phyloP scores from a whole-genome alignment of 1,140 invertebrate genomes.

The Holcopasites calliopsidis region DNA sequence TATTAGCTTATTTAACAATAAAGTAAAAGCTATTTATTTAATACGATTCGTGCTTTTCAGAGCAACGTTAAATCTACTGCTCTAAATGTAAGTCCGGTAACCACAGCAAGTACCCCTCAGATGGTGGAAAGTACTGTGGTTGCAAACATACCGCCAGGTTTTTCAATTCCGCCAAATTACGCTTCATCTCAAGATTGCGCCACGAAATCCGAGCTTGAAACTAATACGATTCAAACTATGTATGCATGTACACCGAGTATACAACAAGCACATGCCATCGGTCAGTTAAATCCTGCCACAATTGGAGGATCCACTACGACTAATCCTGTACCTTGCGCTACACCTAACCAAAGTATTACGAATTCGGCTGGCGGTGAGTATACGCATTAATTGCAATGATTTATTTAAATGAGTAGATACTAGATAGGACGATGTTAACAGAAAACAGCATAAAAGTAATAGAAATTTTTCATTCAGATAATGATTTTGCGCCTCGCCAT shows the following conservation, averaged over 20 bases:
- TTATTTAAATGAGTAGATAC: not conserved
- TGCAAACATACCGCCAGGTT: constrained; percentile 61
- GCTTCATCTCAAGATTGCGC: constrained; percentile 30
- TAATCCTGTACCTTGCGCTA: constrained; percentile 61
- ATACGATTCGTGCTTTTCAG: constrained; percentile 29
- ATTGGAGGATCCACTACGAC: constrained; percentile 62
- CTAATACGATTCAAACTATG: constrained; percentile 23
- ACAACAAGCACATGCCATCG: constrained; percentile 24
- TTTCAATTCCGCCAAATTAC: constrained; percentile 67
- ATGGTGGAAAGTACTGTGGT: constrained; percentile 41
- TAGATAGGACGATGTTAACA: not conserved
- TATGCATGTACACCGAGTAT: constrained; percentile 4
- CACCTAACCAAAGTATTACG: constrained; percentile 63
- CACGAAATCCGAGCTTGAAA: constrained; percentile 31
- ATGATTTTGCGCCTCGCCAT: constrained; percentile 46
- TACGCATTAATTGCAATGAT: not conserved
- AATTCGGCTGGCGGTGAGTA: constrained; percentile 66
- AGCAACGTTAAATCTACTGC: constrained; percentile 28
- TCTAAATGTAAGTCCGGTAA: constrained; percentile 35
- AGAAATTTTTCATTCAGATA: constrained; percentile 34
- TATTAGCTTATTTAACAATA: constrained; percentile 23
- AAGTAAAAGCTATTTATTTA: not conserved
- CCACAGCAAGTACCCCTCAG: not conserved
- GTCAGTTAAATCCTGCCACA: constrained; percentile 56
- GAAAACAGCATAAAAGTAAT: no score